Percentiles rank a stretch among this genome's conserved stretches.
Conservation (phyloP, 2,888 invertebrate genomes). For the Acrobasis consociella region DNA sequence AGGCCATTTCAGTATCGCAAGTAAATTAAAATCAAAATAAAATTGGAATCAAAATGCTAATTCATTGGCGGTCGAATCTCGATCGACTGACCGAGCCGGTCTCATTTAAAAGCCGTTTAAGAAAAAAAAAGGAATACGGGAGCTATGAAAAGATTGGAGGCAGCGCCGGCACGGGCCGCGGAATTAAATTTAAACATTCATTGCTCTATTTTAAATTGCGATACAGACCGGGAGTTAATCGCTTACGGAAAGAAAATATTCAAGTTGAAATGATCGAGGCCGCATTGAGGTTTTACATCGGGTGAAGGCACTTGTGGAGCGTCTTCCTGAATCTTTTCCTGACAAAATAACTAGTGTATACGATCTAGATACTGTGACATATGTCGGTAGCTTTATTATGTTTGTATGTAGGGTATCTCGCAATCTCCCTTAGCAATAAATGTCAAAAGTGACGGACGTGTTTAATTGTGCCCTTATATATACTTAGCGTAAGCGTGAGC, state of each 20-base stretch:
- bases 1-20: no score
- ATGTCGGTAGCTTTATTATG: no score
- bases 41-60: constrained; percentile 1
- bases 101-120: constrained; percentile 14
- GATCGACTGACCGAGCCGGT: background rate
- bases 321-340: constrained; percentile 29
- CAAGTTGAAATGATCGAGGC: constrained; percentile 41
- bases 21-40: no score
- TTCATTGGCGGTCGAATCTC: constrained; percentile 1
- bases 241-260: constrained; percentile 44
- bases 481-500: no score
- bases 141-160: constrained; percentile 27
- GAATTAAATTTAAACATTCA: constrained; percentile 44
- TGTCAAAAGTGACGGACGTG: no score
- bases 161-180: constrained; percentile 27
- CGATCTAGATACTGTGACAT: no score
- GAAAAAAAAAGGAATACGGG: constrained; percentile 24
- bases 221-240: constrained; percentile 42
- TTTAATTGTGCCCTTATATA: no score
- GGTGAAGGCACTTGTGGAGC: constrained; percentile 42
- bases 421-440: no score
- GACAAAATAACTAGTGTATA: no score
- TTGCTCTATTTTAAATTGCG: constrained; percentile 46
- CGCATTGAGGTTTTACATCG: constrained; percentile 37
- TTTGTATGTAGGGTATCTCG: no score